These are phyloP conservation scores for Macroteleia sp. DNA, from an alignment of 2,888 invertebrate species.

Conservation along the genomic window DNA sequence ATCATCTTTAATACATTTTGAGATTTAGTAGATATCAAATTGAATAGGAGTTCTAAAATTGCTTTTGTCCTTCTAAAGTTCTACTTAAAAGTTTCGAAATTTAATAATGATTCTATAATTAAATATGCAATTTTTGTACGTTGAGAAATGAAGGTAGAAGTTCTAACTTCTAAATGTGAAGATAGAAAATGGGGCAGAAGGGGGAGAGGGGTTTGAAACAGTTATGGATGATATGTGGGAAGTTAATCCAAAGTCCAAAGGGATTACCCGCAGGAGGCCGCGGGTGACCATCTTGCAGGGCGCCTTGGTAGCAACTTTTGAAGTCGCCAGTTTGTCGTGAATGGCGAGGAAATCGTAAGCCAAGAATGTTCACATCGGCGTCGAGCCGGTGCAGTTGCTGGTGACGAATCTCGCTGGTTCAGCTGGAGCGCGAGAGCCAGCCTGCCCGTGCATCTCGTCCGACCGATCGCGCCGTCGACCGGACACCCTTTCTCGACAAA, in stretches of 20 bases:
- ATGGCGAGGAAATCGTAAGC: slow-evolving; percentile 1
- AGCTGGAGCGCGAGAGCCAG: slow-evolving; percentile 7
- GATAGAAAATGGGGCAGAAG: too few species aligned
- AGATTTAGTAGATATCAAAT: too few species aligned
- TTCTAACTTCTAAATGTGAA: too few species aligned
- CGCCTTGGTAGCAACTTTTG: slow-evolving; percentile 79
- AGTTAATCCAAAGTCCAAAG: too few species aligned
- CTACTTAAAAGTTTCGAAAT: too few species aligned
- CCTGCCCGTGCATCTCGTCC: slow-evolving; percentile 10
- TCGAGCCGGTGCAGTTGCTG: slow-evolving; percentile 1
- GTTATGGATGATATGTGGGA: background rate
- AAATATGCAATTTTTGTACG: too few species aligned
- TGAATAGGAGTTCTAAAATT: too few species aligned
- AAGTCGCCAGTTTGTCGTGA: slow-evolving; percentile 80
- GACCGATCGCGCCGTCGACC: slow-evolving; percentile 25
- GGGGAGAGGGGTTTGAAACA: background rate
- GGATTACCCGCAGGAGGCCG: slow-evolving; percentile 80
- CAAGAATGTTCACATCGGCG: slow-evolving; percentile 1
- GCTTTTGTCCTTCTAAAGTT: too few species aligned
- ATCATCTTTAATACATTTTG: too few species aligned
- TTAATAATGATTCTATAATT: too few species aligned
- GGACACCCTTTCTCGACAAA: slow-evolving; percentile 9
- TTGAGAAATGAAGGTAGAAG: too few species aligned
- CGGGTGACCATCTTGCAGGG: slow-evolving; percentile 83
- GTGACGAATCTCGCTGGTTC: too few species aligned